Evolutionary conservation across 53 echinoderm and acorn worm genomes (phyloP).

Genomic region (Arbacia lixula): DNA sequence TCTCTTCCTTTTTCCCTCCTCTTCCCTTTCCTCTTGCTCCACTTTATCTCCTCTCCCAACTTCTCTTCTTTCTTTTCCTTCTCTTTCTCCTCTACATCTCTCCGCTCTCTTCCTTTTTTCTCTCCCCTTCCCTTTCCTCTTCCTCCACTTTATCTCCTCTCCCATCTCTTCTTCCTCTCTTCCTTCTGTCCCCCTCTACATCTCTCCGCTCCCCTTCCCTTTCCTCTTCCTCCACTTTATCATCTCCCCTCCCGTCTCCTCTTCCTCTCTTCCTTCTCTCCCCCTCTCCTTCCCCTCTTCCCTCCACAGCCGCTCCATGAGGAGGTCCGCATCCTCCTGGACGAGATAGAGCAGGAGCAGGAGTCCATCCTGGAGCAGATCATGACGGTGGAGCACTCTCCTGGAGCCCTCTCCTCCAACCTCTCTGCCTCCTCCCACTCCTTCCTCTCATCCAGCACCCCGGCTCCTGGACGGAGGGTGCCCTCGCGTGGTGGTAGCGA

Average conservation of each 20-base stretch:
- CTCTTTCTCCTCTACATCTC: not conserved
- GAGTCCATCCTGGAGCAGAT: slow-evolving; percentile 54
- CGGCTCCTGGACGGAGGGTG: not conserved
- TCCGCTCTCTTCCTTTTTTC: too few species aligned
- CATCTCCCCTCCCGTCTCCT: too few species aligned
- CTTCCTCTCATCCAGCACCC: slow-evolving; percentile 29
- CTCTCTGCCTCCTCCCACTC: slow-evolving; percentile 37
- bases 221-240: too few species aligned
- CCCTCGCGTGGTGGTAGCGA: slow-evolving; percentile 9
- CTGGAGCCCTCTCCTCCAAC: slow-evolving; percentile 3
- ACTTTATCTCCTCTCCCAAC: too few species aligned
- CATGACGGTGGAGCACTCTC: slow-evolving; percentile 44
- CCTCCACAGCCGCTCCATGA: slow-evolving; percentile 67
- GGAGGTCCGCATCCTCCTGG: slow-evolving; percentile 59
- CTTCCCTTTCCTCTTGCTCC: not conserved
- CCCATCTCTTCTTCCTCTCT: too few species aligned
- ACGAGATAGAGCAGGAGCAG: slow-evolving; percentile 66
- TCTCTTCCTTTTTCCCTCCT: too few species aligned
- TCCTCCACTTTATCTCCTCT: too few species aligned
- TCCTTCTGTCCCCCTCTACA: too few species aligned
- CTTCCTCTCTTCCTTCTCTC: not conserved
- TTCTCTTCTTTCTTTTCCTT: not conserved
- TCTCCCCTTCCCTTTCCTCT: too few species aligned
- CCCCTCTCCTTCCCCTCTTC: not conserved
- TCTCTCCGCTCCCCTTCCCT: too few species aligned